phyloP scores from a whole-genome alignment of 1,140 invertebrate genomes.

The Lepidotrigona ventralis region DNA sequence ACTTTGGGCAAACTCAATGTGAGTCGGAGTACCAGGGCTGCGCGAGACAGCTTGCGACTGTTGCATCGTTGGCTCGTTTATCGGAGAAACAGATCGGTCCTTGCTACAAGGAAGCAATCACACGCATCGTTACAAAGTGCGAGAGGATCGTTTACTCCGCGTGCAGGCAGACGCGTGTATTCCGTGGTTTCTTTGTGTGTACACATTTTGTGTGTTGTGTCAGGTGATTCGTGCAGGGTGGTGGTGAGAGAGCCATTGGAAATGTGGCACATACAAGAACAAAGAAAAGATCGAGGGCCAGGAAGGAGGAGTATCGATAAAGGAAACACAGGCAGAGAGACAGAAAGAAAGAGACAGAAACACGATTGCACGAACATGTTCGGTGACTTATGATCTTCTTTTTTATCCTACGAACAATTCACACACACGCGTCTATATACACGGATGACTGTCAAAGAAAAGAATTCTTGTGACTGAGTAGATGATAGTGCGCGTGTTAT shows the following conservation, averaged over 20 bases:
- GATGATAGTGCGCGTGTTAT: slow-evolving; percentile 26
- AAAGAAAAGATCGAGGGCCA: slow-evolving; percentile 13
- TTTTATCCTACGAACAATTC: not conserved
- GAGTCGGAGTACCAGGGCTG: slow-evolving; percentile 74
- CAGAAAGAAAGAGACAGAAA: not conserved
- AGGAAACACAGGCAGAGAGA: slow-evolving; percentile 9
- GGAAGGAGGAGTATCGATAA: not conserved
- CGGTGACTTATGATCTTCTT: not conserved
- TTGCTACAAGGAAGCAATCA: slow-evolving; percentile 77
- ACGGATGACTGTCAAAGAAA: not conserved
- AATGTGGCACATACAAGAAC: slow-evolving; percentile 33
- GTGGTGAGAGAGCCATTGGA: slow-evolving; percentile 50
- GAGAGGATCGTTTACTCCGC: slow-evolving; percentile 33
- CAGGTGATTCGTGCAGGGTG: slow-evolving; percentile 53
- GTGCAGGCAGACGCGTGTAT: slow-evolving; percentile 48
- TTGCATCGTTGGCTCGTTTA: slow-evolving; percentile 76
- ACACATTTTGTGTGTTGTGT: slow-evolving; percentile 16
- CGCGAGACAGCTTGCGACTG: slow-evolving; percentile 71
- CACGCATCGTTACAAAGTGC: slow-evolving; percentile 43
- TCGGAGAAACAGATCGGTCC: slow-evolving; percentile 81
- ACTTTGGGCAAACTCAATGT: slow-evolving; percentile 75
- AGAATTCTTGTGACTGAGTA: not conserved
- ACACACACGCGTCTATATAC: slow-evolving; percentile 13
- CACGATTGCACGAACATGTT: not conserved
- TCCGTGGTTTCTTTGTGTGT: not conserved